Evolutionary conservation across 2,888 invertebrate genomes (phyloP).

Genomic region (Archaeoteleia sp.): DNA sequence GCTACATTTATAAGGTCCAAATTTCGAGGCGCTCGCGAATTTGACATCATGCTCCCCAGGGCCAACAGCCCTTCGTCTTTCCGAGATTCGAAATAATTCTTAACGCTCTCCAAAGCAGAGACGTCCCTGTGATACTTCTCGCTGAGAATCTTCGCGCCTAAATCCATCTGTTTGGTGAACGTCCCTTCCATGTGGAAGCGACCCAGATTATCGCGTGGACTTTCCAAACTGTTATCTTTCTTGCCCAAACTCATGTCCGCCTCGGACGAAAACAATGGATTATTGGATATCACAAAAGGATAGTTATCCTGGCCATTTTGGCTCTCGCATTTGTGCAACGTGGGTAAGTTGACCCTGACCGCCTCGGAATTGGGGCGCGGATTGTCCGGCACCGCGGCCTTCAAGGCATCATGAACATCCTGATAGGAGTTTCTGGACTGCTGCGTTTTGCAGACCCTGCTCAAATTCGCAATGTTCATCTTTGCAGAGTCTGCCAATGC

Average conservation of each 20-base stretch:
- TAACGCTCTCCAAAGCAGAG: slow-evolving; percentile 68
- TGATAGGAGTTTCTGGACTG: slow-evolving; percentile 56
- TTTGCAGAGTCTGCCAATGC: slow-evolving; percentile 56
- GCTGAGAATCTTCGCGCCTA: slow-evolving; percentile 65
- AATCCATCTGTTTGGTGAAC: slow-evolving; percentile 61
- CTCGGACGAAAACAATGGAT: slow-evolving; percentile 69
- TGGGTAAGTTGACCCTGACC: slow-evolving; percentile 64
- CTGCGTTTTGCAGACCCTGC: slow-evolving; percentile 57
- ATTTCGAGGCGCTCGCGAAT: slow-evolving; percentile 62
- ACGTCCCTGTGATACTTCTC: slow-evolving; percentile 71
- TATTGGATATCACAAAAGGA: slow-evolving; percentile 70
- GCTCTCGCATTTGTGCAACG: slow-evolving; percentile 64
- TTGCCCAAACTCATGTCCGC: slow-evolving; percentile 58
- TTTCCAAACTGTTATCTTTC: slow-evolving; percentile 69
- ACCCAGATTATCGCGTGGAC: slow-evolving; percentile 65
- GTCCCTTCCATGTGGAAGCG: slow-evolving; percentile 67
- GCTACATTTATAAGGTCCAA: slow-evolving; percentile 60
- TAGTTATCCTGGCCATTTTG: slow-evolving; percentile 67
- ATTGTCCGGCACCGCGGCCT: slow-evolving; percentile 59
- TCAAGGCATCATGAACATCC: slow-evolving; percentile 48
- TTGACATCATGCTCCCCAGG: slow-evolving; percentile 66
- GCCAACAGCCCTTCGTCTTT: slow-evolving; percentile 68
- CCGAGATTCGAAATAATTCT: slow-evolving; percentile 70
- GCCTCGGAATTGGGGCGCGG: slow-evolving; percentile 65
- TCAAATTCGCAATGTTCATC: slow-evolving; percentile 57